These are phyloP conservation scores for Lycophotia porphyrea DNA, from an alignment of 2,888 invertebrate genomes.

Conservation along the genomic window DNA sequence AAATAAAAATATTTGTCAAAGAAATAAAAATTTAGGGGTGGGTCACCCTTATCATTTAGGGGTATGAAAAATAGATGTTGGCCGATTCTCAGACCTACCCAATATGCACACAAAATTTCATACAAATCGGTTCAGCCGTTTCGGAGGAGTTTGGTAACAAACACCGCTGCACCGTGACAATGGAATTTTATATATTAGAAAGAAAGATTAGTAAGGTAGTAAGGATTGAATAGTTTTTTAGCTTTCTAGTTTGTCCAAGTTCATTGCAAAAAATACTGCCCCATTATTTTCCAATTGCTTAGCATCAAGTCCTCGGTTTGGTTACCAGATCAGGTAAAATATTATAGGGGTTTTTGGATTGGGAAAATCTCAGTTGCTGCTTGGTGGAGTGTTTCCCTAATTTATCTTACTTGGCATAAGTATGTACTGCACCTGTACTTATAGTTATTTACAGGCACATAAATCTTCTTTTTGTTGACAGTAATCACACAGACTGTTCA, in stretches of 20 bases:
- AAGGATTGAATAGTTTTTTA: neutral
- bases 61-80: no score
- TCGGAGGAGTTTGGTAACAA: no score
- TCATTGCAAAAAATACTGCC: neutral
- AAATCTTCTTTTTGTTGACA: conserved; percentile 1
- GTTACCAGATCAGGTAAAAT: neutral
- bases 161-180: no score
- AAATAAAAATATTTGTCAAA: no score
- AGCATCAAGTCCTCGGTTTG: neutral
- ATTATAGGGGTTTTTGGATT: neutral
- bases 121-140: no score
- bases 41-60: no score
- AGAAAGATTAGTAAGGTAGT: no score
- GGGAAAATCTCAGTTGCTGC: neutral
- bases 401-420: neutral
- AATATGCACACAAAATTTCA: no score
- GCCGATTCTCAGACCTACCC: no score
- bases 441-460: neutral
- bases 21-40: no score
- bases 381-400: neutral
- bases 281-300: neutral
- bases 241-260: neutral
- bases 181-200: no score
- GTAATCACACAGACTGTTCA: neutral
- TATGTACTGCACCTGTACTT: neutral